Percentiles rank a stretch among this genome's conserved stretches.
Conservation (phyloP, 2,113 vertebrate genomes). For the Saccopteryx bilineata region DNA sequence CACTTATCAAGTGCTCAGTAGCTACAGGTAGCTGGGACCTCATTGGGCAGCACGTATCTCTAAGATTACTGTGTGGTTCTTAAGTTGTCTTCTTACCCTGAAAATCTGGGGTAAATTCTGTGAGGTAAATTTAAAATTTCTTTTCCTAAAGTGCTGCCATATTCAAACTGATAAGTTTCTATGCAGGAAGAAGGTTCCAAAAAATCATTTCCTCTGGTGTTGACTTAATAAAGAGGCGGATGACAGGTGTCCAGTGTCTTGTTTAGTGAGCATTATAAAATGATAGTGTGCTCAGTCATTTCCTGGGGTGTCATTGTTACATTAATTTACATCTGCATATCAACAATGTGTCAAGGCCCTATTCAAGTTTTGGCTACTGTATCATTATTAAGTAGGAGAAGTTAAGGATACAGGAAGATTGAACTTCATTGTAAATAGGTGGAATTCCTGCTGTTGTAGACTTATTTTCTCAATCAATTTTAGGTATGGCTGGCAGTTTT, state of each 20-base stretch:
- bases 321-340: constrained; percentile 16
- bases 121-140: not conserved
- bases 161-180: constrained; percentile 18
- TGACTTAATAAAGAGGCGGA: not conserved
- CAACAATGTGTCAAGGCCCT: constrained; percentile 32
- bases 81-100: not conserved
- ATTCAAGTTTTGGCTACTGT: constrained; percentile 4
- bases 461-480: constrained; percentile 39
- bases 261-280: constrained; percentile 48
- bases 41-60: not conserved
- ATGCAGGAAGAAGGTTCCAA: constrained; percentile 7
- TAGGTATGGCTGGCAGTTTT: constrained; percentile 10
- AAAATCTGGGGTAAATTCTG: not conserved
- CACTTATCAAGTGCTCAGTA: not conserved
- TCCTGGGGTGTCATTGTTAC: constrained; percentile 70
- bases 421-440: constrained; percentile 3
- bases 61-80: not conserved
- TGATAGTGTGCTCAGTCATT: constrained; percentile 70
- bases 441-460: not conserved
- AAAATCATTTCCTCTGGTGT: constrained; percentile 41
- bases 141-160: not conserved
- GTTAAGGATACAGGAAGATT: not conserved
- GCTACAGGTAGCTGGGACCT: not conserved
- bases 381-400: not conserved
- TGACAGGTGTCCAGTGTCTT: constrained; percentile 13